Base-by-base conservation (phyloP, 2,113 vertebrate species). In the Hirundichthys speculiger region DNA sequence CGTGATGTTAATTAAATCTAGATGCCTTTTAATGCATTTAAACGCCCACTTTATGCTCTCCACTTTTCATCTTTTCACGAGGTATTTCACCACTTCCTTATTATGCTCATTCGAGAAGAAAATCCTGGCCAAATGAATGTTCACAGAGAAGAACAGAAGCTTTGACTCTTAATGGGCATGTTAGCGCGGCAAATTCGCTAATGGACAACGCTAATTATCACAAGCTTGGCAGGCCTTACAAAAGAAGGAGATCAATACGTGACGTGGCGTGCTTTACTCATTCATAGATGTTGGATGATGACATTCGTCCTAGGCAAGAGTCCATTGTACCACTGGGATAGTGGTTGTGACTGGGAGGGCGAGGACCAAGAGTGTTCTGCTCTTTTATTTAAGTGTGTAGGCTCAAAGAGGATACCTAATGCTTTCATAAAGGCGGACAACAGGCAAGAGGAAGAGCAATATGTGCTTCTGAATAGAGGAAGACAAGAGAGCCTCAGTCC, bases 131-230 rank as follows among this genome's bases (percentile, higher is more conserved):
- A 88, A 89, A 90, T 87, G 82, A 82, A 88, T 85, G 87, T 84
- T 91, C 82, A 75, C 74, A 78, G 83, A 89, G 90, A 90, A 90
- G 87, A 92, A 89, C 80, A 80, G 67, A 82, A 73, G 83, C 88
- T 82, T 90, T 88, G 90, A 91, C 88, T 88, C 84, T 85, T 92
- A 93, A 93, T 92, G 91, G 89, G 86, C 81, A 82, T 82, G 91
- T 91, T 91, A 90, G 88, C 87, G 83, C 79, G 63, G 87, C 88
- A 88, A 89, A 91, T 82, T 84, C 88, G 79, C 91, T 94, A 94
- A 94, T 94, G 92, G 93, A 90, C 70, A 73, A 86, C 69, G 81
- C 85, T 93, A 93, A 93, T 94, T 92, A 93, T 90, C 85, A 72
- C 80, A 83, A 87, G 88, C 89, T 92, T 83, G 83, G 84, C 79